phyloP scores from a whole-genome alignment of 1,140 invertebrate genomes.

The Bombus waltoni region DNA sequence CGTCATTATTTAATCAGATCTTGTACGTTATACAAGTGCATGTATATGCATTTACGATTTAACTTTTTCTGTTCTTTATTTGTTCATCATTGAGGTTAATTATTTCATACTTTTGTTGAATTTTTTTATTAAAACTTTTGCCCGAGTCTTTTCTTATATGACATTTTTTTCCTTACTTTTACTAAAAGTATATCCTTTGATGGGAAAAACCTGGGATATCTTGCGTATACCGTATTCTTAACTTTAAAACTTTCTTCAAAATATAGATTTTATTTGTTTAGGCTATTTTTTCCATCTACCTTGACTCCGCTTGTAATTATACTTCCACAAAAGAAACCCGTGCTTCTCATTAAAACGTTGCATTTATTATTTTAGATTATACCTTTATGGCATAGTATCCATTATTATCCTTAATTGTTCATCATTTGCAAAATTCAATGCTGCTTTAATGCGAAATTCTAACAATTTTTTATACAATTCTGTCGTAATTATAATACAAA shows the following conservation, averaged over 20 bases:
- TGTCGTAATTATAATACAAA: not conserved
- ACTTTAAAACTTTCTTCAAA: not conserved
- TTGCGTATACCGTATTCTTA: not conserved
- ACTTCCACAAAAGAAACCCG: not conserved
- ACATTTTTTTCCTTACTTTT: not conserved
- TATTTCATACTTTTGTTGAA: not conserved
- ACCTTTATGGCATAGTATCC: constrained; percentile 4
- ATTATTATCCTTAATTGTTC: not conserved
- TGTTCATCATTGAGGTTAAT: not conserved
- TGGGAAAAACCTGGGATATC: not conserved
- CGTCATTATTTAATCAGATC: not conserved
- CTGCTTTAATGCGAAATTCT: not conserved
- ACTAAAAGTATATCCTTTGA: not conserved
- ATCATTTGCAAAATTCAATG: constrained; percentile 9
- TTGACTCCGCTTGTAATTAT: not conserved
- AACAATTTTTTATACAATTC: constrained; percentile 1
- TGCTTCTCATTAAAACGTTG: constrained; percentile 1
- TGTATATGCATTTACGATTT: not conserved
- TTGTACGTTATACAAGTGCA: not conserved
- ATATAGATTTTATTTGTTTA: not conserved
- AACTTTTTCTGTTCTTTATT: not conserved
- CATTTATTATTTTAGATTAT: not conserved
- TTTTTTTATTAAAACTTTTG: not conserved
- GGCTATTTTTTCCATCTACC: not conserved
- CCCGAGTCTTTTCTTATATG: not conserved